phyloP scores from a whole-genome alignment of 2,888 invertebrate genomes.

The Oithona nana region DNA sequence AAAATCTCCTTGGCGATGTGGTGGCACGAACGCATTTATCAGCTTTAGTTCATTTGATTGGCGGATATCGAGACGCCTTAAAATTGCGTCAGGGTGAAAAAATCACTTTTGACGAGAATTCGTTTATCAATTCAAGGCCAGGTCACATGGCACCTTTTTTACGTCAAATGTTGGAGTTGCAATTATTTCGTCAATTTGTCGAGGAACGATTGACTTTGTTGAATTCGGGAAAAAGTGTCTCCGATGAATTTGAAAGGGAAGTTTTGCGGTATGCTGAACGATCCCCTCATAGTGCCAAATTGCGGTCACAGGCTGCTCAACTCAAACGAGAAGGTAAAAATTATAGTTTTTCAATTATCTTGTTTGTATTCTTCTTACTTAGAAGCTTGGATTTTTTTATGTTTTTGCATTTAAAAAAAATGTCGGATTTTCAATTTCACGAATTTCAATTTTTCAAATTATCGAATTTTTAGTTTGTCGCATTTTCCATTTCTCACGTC shows the following conservation, averaged over 20 bases:
- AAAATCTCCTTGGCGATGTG: constrained; percentile 16
- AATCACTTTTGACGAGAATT: constrained; percentile 67
- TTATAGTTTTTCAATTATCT: too few species aligned
- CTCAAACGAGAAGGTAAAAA: constrained; percentile 69
- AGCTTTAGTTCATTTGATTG: constrained; percentile 78
- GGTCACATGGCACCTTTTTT: constrained; percentile 68
- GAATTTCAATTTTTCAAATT: too few species aligned
- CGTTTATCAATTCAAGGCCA: constrained; percentile 69
- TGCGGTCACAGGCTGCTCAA: constrained; percentile 53
- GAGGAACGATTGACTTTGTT: constrained; percentile 79
- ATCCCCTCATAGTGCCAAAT: constrained; percentile 34
- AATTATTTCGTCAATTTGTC: constrained; percentile 84
- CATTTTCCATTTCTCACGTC: too few species aligned
- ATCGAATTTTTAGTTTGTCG: too few species aligned
- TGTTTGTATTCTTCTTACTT: too few species aligned
- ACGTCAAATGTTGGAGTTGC: constrained; percentile 69
- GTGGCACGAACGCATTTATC: constrained; percentile 54
- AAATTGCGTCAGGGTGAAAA: constrained; percentile 32
- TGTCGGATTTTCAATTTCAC: too few species aligned
- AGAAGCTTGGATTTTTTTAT: too few species aligned
- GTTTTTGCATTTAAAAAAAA: too few species aligned
- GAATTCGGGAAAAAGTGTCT: constrained; percentile 76
- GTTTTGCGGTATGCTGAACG: constrained; percentile 47
- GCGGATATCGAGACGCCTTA: constrained; percentile 73
- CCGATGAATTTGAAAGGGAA: constrained; percentile 87